Base-by-base conservation (phyloP, 1,140 invertebrate species). In the Anastatus disparis region DNA sequence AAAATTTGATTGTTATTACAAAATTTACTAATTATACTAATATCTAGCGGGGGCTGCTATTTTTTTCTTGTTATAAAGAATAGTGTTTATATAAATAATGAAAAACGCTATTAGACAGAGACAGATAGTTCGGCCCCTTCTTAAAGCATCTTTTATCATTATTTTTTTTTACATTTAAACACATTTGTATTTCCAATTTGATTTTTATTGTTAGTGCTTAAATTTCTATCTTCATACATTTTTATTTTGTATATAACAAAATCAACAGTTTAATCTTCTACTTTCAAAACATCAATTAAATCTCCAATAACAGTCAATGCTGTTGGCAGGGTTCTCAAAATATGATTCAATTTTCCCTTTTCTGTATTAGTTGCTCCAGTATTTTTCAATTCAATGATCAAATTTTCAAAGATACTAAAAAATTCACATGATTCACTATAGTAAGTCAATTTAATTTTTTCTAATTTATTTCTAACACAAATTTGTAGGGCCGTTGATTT, bases 281-380 rank as follows among this genome's bases (percentile, higher is more conserved):
- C 31, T 53, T 62, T 52, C 29, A 70, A 13, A 17, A 38, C 46
- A 42, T 70, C 58, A 8, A 70, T 53, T 13, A 53, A 27, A 55
- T 65, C 48, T 15, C 48, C 62, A 38, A 65, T 38, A 13, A 62
- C 40, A 27, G 48, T 62, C 9, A 40, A 8, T 40, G 38, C 7
- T 40, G 13, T 40, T 8, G 38, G 38, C 13, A 40, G 13, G 7
- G 38, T 40, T 40, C 38, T 40, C 38, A 40, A 40, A 7, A 40
- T 40, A 40, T 40, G 13, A 13, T 40, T 40, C 38, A 40, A 8
- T 40, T 40, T 40, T 13, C 13, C 13, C 38, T 13, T 40, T 40
- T 40, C 38, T 8, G 38, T 7, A 40, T 8, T 13, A 8, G 38
- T 40, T 40, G 7, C 7, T 40, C 13, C 38, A 8, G 38, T 13